Evolutionary conservation across 2,113 vertebrate genomes (phyloP).

Genomic region (Sorex araneus): DNA sequence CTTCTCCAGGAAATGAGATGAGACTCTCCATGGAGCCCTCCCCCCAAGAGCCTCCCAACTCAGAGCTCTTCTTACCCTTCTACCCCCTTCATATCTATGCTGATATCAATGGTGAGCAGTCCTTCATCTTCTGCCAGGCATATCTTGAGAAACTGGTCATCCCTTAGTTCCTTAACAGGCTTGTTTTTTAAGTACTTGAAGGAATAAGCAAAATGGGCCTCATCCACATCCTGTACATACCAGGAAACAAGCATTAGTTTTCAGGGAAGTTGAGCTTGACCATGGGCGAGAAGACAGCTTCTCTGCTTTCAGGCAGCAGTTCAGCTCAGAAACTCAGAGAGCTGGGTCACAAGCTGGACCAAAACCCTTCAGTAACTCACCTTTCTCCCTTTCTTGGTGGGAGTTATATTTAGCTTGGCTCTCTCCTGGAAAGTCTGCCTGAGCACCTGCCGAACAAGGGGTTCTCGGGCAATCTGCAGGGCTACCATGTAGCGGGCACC

Average conservation of each 20-base stretch:
- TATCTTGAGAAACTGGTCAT: slow-evolving; percentile 99
- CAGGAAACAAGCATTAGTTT: slow-evolving; percentile 22
- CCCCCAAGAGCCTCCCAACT: neutral
- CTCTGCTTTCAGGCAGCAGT: neutral
- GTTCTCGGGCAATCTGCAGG: slow-evolving; percentile 98
- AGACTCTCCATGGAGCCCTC: neutral
- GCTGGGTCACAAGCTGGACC: neutral
- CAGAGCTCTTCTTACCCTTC: slow-evolving; percentile 92
- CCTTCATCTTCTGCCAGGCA: slow-evolving; percentile 96
- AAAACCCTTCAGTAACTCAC: slow-evolving; percentile 84
- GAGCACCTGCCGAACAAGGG: slow-evolving; percentile 97
- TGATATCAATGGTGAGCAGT: slow-evolving; percentile 95
- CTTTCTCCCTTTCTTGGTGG: slow-evolving; percentile 99
- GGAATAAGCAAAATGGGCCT: slow-evolving; percentile 97
- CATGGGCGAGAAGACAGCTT: neutral
- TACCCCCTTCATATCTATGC: slow-evolving; percentile 97
- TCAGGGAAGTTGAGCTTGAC: neutral
- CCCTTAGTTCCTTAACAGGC: slow-evolving; percentile 97
- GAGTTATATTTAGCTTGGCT: slow-evolving; percentile 97
- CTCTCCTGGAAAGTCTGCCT: slow-evolving; percentile 98
- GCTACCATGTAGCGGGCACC: slow-evolving; percentile 99
- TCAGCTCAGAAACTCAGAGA: slow-evolving; percentile 17
- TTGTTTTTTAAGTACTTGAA: slow-evolving; percentile 99
- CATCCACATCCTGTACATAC: slow-evolving; percentile 94
- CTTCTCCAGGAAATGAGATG: neutral